These are phyloP conservation scores for Branchinecta lynchi DNA, from an alignment of 1,140 invertebrate genomes.

Conservation along the genomic window DNA sequence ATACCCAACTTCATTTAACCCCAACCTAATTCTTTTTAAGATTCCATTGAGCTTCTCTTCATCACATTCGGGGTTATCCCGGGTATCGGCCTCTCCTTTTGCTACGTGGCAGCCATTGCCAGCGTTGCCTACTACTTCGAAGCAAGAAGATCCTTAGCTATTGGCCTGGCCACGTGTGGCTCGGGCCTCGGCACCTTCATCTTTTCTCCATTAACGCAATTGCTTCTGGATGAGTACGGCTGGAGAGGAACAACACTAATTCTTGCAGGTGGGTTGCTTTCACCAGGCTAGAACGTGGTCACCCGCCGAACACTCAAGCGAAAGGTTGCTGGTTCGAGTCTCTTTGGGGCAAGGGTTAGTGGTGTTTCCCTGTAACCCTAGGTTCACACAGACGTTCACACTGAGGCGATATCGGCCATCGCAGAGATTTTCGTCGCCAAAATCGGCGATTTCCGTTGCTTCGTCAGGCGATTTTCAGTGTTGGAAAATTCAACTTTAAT, in stretches of 20 bases:
- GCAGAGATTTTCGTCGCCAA: too few relatives aligned
- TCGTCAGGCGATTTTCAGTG: too few relatives aligned
- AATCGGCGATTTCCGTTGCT: too few relatives aligned
- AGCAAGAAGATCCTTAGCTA: conserved; percentile 73
- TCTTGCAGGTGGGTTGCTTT: conserved; percentile 38
- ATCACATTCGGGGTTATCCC: conserved; percentile 70
- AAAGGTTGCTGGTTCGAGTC: too few relatives aligned
- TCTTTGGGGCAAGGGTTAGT: too few relatives aligned
- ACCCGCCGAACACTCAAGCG: too few relatives aligned
- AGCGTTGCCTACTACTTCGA: conserved; percentile 95
- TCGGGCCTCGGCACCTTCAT: conserved; percentile 79
- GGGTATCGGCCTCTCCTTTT: conserved; percentile 68
- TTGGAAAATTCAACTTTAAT: too few relatives aligned
- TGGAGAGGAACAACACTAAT: conserved; percentile 76
- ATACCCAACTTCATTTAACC: too few relatives aligned
- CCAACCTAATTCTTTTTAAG: conserved; percentile 26
- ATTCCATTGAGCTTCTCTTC: conserved; percentile 59
- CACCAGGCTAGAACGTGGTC: too few relatives aligned
- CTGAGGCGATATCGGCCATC: too few relatives aligned
- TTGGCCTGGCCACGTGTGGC: conserved; percentile 78
- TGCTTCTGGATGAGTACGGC: conserved; percentile 56
- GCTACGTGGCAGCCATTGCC: conserved; percentile 67
- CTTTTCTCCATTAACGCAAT: conserved; percentile 68
- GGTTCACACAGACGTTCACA: too few relatives aligned
- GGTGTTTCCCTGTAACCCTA: too few relatives aligned